Evolutionary conservation across 2,888 invertebrate species (phyloP), one percentile per base, ranked within the genome.

Genomic region (Lasioglossum zephyrum): DNA sequence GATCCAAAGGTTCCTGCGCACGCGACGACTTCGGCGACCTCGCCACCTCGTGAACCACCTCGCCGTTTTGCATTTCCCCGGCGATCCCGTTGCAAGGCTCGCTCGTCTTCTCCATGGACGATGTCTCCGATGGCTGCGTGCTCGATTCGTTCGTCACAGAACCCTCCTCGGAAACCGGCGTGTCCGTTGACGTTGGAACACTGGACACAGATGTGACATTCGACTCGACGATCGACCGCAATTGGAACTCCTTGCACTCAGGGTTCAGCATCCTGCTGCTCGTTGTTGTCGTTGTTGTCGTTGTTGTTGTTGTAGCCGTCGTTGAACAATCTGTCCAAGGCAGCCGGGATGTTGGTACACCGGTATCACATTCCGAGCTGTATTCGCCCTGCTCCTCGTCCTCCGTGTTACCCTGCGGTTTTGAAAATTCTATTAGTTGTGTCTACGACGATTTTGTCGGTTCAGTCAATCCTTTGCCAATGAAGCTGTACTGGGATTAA

Each of bases 161-260:
- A 9, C 44, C 70, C 44, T 79, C 85, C 63, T 77, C 85, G 69
- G 47, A 63, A 73, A 60, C 76, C 9, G 87, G 41, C 16, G 85
- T 79, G 49, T 75, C 75, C 47, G 77, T 82, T 72, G 84, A 73
- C 31, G 83, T 78, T 49, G 84, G n/a, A 44, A 79, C 53, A 36
- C 49, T 39, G 49, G 53, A 53, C 18, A 74, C 26, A 41, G 84
- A 76, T 31, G 80, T 63, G 49, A 6, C 18, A 31, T 63, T 44
- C 8, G 70, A 66, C 70, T 90, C 83, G 39, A 75, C 36, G 47
- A 77, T 31, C 36, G 85, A 72, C 31, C 86, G 88, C 41, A 91
- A 91, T 57, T 93, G 93, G 78, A 95, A 95, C 87, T 95, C 95
- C 88, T 94, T 92, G 82, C 94, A 95, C 82, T 95, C 94, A 11